phyloP scores from a whole-genome alignment of 2,888 invertebrate genomes.

The Amphiduros pacificus region DNA sequence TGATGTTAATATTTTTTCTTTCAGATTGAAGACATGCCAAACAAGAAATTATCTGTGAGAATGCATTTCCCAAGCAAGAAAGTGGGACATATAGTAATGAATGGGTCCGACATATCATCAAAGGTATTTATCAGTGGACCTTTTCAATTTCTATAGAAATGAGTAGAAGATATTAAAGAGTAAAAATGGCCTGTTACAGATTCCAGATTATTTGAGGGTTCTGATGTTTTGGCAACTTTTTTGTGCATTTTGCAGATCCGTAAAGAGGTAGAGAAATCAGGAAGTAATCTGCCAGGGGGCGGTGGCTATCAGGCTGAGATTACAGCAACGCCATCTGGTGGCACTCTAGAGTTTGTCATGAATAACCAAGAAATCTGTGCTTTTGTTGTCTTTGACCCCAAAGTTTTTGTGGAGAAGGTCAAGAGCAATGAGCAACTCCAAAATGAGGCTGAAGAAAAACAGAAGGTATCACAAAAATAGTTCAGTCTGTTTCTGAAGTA shows the following conservation, averaged over 20 bases:
- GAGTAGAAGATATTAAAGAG: too few relatives aligned
- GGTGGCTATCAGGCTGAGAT: too few relatives aligned
- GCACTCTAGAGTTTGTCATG: background rate
- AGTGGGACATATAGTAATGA: too few relatives aligned
- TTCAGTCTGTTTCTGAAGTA: background rate
- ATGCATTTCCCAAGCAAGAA: too few relatives aligned
- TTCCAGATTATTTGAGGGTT: too few relatives aligned
- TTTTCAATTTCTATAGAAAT: too few relatives aligned
- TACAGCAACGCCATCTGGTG: too few relatives aligned
- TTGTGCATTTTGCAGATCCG: background rate
- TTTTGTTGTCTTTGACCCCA: constrained; percentile 6
- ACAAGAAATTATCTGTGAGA: constrained; percentile 33
- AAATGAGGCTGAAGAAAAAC: constrained; percentile 8
- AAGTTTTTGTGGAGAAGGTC: background rate
- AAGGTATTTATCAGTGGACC: too few relatives aligned
- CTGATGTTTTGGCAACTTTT: background rate
- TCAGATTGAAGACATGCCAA: constrained; percentile 33
- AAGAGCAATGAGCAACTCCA: background rate
- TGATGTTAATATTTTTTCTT: constrained; percentile 3
- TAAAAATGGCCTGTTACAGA: background rate
- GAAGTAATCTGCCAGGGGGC: background rate
- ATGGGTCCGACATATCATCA: too few relatives aligned
- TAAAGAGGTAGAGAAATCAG: background rate
- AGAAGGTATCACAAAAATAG: constrained; percentile 10
- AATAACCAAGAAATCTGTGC: constrained; percentile 5